Evolutionary conservation across 2,888 invertebrate species (phyloP), one percentile per base, ranked within the genome.

Genomic region (Tineola bisselliella): DNA sequence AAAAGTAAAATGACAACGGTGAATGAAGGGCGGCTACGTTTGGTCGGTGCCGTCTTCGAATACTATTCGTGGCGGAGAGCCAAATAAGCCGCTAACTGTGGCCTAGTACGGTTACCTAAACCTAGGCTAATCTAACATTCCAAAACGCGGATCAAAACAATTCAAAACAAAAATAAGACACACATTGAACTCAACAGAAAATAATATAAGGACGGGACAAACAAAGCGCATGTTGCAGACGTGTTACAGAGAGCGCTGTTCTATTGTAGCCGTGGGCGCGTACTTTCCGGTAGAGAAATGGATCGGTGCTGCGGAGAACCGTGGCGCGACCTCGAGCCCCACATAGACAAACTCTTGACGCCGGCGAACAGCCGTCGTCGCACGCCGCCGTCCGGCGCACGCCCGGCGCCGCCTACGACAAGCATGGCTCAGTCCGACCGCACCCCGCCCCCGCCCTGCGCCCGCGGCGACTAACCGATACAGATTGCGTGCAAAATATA

Each of bases 251-350:
- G 77, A 79, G 77, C 78, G 74, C 72, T 79, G 79, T 76, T 77
- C 82, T 82, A 82, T 76, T 73, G 72, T 75, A 76, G 76, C 75
- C 76, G 71, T 73, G 78, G 76, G 79, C 80, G 80, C 91, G 89
- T 93, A 93, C 93, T 93, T 93, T 93, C 93, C 79, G 93, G 93
- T 84, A 93, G 91, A 81, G 93, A 93, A 90, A 93, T 93, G 88
- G 93, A 93, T 79, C 93, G 92, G 88, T 92, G 91, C 83, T 92
- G 91, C 71, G 92, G 90, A 70, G 92, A 91, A 76, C 90, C 89
- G 75, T 90, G 90, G 75, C 89, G 88, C 65, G 86, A 84, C 73
- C 91, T 90, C 73, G 91, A 88, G 75, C 91, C 91, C 88, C 92
- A 91, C 83, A 91, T 89, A 72, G 93, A 93, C 75, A 93, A 88